Base-by-base conservation (phyloP, 2,888 invertebrate genomes). In the Tenthredo mesomela region DNA sequence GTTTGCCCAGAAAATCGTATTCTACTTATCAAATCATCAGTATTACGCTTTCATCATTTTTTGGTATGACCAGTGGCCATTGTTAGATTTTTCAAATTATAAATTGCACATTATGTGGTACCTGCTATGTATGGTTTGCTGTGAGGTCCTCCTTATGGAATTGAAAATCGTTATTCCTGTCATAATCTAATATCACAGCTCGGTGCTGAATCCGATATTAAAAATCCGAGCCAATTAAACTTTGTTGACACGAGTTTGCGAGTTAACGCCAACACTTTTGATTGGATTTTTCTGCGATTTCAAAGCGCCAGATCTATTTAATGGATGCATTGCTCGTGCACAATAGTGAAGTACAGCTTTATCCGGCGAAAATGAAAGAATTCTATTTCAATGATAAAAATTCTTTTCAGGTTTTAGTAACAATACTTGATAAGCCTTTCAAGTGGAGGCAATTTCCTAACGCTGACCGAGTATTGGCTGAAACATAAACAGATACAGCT, bases 141-240 rank as follows among this genome's bases (percentile, higher is more conserved):
- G 15, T 21, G 1, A 65, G 40, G 15, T 65, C 29, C 29, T 65
- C 15, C 33, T 21, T 65, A 65, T 65, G 29, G 29, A 65, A 65
- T 33, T 15, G 65, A 29, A 65, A 65, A 65, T 65, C 65, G 29
- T 65, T 65, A 65, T 65, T 29, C 65, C 65, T 15, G 29, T 29
- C 15, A 65, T 65, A 29, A 65, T 33, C 65, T 29, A 29, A 15
- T 65, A 65, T 29, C 65, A 65, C 65, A 33, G 65, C 65, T 29
- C 65, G 18, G 71, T 9, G 71, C 43, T 71, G 40, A 71, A 71
- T 71, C 10, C 33, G 4, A 65, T 65, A 29, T 65, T 65, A 65
- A 15, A 15, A 65, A 29, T 65, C 21, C 58, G 29, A 15, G 29
- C 15, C 12, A 33, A 29, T 65, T 33, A 29, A 65, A 65, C 65